Evolutionary conservation across 2,888 invertebrate genomes (phyloP).

Genomic region (Tromatobia lineatoria): DNA sequence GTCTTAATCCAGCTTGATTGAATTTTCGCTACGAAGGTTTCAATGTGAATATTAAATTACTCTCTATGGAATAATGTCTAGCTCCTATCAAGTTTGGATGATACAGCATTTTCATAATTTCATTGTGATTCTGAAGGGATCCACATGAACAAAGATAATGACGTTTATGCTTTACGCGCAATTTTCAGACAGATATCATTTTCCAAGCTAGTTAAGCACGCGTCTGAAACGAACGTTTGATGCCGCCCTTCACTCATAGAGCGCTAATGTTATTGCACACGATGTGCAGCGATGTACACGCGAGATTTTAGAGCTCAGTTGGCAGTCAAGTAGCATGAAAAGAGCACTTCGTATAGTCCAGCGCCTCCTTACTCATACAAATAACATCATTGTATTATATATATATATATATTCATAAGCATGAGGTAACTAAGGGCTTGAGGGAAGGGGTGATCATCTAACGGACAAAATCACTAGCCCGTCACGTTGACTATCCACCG

Average conservation of each 20-base stretch:
- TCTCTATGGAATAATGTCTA: neutral
- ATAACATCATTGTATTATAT: conserved; percentile 19
- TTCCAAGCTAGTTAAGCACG: conserved; percentile 27
- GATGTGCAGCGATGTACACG: conserved; percentile 46
- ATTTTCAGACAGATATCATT: conserved; percentile 31
- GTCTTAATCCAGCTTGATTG: too few relatives aligned
- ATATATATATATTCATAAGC: neutral
- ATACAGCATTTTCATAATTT: neutral
- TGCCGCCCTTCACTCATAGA: neutral
- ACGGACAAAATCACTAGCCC: conserved; percentile 29
- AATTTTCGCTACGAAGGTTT: neutral
- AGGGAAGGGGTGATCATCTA: conserved; percentile 15
- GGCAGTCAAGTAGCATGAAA: conserved; percentile 77
- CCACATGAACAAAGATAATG: neutral
- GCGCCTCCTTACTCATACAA: conserved; percentile 45
- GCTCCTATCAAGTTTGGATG: neutral
- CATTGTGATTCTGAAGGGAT: neutral
- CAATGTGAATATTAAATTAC: conserved; percentile 10
- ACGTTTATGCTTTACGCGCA: neutral
- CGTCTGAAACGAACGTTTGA: conserved; percentile 5
- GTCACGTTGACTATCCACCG: conserved; percentile 54
- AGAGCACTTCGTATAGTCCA: conserved; percentile 40
- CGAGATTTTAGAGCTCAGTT: conserved; percentile 69
- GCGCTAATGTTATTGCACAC: conserved; percentile 13
- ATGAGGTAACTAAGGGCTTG: neutral